Percentiles rank a stretch among this genome's conserved stretches.
Conservation (phyloP, 1,140 invertebrate species). For the Hestina assimilis region DNA sequence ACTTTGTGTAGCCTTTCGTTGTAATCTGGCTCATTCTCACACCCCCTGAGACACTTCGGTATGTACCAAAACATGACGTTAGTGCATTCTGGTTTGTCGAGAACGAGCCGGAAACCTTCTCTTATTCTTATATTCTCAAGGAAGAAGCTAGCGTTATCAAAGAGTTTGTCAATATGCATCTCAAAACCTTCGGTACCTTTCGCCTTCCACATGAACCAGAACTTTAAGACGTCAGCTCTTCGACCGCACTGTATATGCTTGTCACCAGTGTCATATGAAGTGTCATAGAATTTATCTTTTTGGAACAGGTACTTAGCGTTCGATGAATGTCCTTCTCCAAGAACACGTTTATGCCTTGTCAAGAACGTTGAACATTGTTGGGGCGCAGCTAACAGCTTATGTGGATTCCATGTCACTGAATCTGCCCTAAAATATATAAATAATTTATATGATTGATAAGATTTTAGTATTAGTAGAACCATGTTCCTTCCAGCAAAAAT, state of each 20-base stretch:
- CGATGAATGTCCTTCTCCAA: constrained; percentile 82
- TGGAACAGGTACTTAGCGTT: constrained; percentile 95
- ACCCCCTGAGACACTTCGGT: constrained; percentile 85
- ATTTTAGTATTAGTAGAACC: background rate
- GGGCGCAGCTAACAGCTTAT: constrained; percentile 92
- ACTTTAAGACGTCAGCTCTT: constrained; percentile 96
- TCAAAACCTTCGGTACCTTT: constrained; percentile 92
- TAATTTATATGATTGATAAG: background rate
- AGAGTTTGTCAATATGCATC: constrained; percentile 88
- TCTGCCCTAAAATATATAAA: constrained; percentile 83
- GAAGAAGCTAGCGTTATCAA: constrained; percentile 86
- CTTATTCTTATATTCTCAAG: constrained; percentile 82
- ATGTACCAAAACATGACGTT: constrained; percentile 98
- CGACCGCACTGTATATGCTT: constrained; percentile 95
- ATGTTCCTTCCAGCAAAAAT: too few relatives aligned
- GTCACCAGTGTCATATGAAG: constrained; percentile 93
- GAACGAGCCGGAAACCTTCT: constrained; percentile 85
- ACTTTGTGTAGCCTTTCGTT: constrained; percentile 86
- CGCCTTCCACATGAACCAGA: constrained; percentile 99
- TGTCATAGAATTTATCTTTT: constrained; percentile 98
- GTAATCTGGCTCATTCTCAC: constrained; percentile 81
- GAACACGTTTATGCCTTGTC: constrained; percentile 83
- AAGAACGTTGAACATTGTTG: constrained; percentile 95
- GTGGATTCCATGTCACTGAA: constrained; percentile 96
- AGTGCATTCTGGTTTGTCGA: constrained; percentile 92